A percentile compares a stretch with the other conserved stretches of the same genome.
Evolutionary conservation across 2,888 invertebrate genomes (phyloP).

Genomic region (Harpalus rufipes): DNA sequence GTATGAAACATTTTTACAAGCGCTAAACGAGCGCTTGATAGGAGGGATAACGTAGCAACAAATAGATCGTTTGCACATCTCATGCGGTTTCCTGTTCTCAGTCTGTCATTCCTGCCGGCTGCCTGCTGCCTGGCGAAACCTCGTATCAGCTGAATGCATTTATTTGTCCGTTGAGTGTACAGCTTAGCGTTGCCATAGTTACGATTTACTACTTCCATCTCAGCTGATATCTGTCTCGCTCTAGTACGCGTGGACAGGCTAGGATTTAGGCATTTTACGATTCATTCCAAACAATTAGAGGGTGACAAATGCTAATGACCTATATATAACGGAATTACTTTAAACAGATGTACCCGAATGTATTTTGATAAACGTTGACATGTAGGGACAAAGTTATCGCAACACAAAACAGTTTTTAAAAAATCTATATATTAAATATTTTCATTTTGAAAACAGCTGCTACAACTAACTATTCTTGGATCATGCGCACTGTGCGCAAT

Average conservation of each 20-base stretch:
- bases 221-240: constrained; percentile 71
- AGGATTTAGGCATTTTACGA: background rate
- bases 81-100: constrained; percentile 48
- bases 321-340: too few relatives aligned
- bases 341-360: too few relatives aligned
- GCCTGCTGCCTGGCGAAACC: constrained; percentile 3
- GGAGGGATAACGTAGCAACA: constrained; percentile 3
- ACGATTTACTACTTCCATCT: constrained; percentile 70
- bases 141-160: constrained; percentile 57
- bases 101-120: constrained; percentile 32
- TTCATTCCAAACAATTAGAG: background rate
- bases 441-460: too few relatives aligned
- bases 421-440: too few relatives aligned
- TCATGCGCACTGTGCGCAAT: too few relatives aligned
- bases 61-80: constrained; percentile 52
- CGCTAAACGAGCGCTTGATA: constrained; percentile 18
- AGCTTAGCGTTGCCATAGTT: constrained; percentile 71
- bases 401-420: too few relatives aligned
- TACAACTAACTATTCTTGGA: too few relatives aligned
- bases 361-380: too few relatives aligned
- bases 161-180: constrained; percentile 66
- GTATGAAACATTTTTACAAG: constrained; percentile 49
- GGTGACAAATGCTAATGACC: too few relatives aligned
- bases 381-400: too few relatives aligned
- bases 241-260: constrained; percentile 70